phyloP scores from a whole-genome alignment of 1,140 invertebrate species.

The Geopemphigus sp. region DNA sequence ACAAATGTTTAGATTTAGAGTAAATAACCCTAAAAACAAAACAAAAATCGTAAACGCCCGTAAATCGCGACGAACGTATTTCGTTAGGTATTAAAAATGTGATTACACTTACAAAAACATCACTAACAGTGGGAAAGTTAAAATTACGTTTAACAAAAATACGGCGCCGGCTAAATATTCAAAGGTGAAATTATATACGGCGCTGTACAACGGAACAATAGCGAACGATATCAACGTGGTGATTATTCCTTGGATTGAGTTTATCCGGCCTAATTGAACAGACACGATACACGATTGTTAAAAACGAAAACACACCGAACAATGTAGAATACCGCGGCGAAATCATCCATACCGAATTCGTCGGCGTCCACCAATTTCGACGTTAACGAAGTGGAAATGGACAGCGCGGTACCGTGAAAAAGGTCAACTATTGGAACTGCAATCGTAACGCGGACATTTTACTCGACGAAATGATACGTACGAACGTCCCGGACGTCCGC shows the following conservation, averaged over 20 bases:
- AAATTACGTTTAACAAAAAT: slow-evolving; percentile 38
- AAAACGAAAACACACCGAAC: slow-evolving; percentile 9
- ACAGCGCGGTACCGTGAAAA: slow-evolving; percentile 47
- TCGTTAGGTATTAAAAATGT: neutral
- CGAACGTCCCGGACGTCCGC: no score
- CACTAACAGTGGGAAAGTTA: slow-evolving; percentile 28
- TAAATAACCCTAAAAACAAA: slow-evolving; percentile 4
- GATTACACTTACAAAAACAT: neutral
- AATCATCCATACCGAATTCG: slow-evolving; percentile 44
- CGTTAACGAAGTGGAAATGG: slow-evolving; percentile 49
- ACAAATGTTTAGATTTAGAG: neutral
- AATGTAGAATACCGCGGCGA: no score
- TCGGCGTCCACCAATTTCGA: slow-evolving; percentile 50
- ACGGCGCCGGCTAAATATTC: slow-evolving; percentile 44
- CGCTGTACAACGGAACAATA: slow-evolving; percentile 47
- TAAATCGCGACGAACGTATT: no score
- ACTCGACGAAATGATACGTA: no score
- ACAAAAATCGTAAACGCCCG: neutral
- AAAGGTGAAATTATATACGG: slow-evolving; percentile 49
- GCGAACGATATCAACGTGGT: neutral
- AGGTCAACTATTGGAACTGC: slow-evolving; percentile 42
- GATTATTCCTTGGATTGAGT: neutral
- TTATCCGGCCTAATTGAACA: slow-evolving; percentile 6
- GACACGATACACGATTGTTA: neutral
- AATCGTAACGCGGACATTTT: neutral